Evolutionary conservation across 2,888 invertebrate genomes (phyloP), one percentile per base, ranked within the genome.

Genomic region (Hetaerina titia): DNA sequence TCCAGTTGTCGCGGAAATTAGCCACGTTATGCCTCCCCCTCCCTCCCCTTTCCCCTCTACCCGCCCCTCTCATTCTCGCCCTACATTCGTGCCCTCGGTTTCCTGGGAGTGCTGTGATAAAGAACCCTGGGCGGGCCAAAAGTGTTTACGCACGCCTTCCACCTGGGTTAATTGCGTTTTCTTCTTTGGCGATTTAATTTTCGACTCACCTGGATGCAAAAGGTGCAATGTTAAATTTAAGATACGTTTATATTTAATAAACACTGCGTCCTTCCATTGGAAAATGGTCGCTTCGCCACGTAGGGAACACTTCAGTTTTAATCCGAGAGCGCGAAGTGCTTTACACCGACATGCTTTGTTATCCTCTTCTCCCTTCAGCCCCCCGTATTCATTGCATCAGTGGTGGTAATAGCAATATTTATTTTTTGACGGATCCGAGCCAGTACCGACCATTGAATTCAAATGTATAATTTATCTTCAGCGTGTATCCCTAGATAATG

Each of bases 211-310:
- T 25, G 81, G 81, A 31, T 81, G 81, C 81, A 13, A 31, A 81
- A 31, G 81, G 81, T 15, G 81, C 25, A 81, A 81, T 31, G 25
- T 11, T 25, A 81, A 81, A 81, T 81, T 81, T 81, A 81, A 31
- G 81, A 81, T 31, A 81, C 81, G 81, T 81, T 81, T 81, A 31
- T 81, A 81, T 81, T 81, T 81, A 81, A 81, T 81, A 81, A 81
- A 31, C 81, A 4, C 11, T 13, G 25, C 45, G 45, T 45, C 45
- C 45, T 45, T 45, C 45, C 45, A 45, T 45, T 45, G 45, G 45
- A 45, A 45, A 45, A 1, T 45, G 45, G 45, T 45, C 45, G 45
- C 45, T 45, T 45, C 45, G 45, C 45, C 45, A 45, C 45, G 45
- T 45, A 45, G 45, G 4, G 4, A 45, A 4, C 45, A 45, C 45